These are phyloP conservation scores for Spisula solida DNA, from an alignment of 2,888 invertebrate species.

Conservation along the genomic window DNA sequence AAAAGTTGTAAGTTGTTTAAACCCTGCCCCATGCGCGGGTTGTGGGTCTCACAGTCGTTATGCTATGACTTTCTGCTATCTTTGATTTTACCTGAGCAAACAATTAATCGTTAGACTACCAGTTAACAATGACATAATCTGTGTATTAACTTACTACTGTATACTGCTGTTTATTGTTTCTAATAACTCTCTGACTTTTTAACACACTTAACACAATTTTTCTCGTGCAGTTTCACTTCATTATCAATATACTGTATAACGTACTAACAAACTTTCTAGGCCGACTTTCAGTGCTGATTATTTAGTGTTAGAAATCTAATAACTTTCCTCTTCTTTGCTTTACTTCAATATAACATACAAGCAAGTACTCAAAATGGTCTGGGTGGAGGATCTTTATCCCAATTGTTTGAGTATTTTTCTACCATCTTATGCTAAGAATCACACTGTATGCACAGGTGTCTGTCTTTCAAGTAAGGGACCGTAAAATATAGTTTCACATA, in stretches of 20 bases:
- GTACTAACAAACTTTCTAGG: too few species aligned
- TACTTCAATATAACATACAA: too few species aligned
- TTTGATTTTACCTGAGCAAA: background rate
- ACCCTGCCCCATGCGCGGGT: slow-evolving; percentile 44
- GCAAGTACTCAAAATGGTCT: too few species aligned
- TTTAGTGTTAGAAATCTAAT: too few species aligned
- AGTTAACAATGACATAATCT: background rate
- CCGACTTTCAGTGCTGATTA: too few species aligned
- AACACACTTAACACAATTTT: background rate
- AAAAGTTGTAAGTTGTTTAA: slow-evolving; percentile 64
- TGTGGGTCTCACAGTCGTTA: slow-evolving; percentile 50
- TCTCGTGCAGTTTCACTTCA: background rate
- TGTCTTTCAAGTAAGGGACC: too few species aligned
- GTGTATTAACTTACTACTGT: background rate
- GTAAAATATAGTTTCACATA: too few species aligned
- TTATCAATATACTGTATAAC: background rate
- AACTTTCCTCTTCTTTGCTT: too few species aligned
- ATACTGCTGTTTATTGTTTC: background rate
- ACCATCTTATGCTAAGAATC: too few species aligned
- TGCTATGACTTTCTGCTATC: slow-evolving; percentile 36
- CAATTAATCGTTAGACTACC: background rate
- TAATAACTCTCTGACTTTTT: background rate
- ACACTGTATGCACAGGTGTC: too few species aligned
- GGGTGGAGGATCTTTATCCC: too few species aligned
- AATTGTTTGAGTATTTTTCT: too few species aligned